Base-by-base conservation (phyloP, 2,113 vertebrate species). In the Notarius quadriscutis region DNA sequence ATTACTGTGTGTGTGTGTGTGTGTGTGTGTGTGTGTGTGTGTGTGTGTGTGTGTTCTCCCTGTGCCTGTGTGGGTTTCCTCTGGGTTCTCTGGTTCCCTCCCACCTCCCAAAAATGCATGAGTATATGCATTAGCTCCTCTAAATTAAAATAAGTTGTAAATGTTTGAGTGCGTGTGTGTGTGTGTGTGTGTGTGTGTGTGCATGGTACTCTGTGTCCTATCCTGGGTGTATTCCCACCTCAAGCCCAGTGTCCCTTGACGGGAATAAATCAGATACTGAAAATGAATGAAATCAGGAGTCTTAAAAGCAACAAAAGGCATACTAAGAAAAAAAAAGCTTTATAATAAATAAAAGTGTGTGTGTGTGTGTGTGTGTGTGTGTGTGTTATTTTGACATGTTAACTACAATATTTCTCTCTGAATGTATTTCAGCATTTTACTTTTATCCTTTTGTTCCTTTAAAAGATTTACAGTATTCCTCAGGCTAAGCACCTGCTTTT, bases 401-500 rank as follows among this genome's bases (percentile, higher is more conserved):
- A 58, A 30, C n/a, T 41, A 41, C 41, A 41, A 3, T 30, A 17
- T 60, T 34, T 58, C 15, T 7, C 8, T 20, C 60, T 80, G 15
- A 62, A 48, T 15, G 4, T 62, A 20, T 81, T 81, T 60, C 55
- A 81, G 8, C 53, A 60, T 81, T 81, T 34, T 81, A 34, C 27
- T 62, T 41, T 69, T 55, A 18, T 84, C 50, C 4, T 71, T 67
- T 71, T 71, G 50, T 34, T 84, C 5, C 22, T 83, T 72, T 84
- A 30, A 53, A 53, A 71, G 22, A 55, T 84, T 84, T 84, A 69
- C 12, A 7, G 1, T 22, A 48, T 57, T 20, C 65, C 25, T 84
- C n/a, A 25, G 63, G 79, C 79, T 41, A 62, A 41, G 48, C 79
- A 81, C 79, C 79, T 81, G 79, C 79, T 58, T 80, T 80, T 57